Base-by-base conservation (phyloP, 2,888 invertebrate species). In the Tolmerus cingulatus region DNA sequence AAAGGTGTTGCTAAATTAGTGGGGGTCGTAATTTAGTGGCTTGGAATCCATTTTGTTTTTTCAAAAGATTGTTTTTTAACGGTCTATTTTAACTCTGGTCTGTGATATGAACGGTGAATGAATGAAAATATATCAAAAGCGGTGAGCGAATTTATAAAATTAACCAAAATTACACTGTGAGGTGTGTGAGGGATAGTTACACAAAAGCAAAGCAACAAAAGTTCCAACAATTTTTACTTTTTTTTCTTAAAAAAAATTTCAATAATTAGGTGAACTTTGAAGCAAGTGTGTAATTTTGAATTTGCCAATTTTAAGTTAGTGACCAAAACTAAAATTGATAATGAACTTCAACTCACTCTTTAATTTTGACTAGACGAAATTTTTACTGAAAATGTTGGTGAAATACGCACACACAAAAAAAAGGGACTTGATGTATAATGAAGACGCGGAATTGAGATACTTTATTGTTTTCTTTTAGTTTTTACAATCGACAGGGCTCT, bases 1-100 rank as follows among this genome's bases (percentile, higher is more conserved):
- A 88, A 57, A 76, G 88, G 88, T 87, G 88, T 85, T 46, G 87
- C 88, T 88, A 74, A 76, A 88, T 84, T 55, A 74, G 85, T 85
- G 74, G 79, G 66, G 74, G 74, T 85, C 74, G 74, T 74, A 85
- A 85, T 85, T 85, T 85, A 74, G 46, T 85, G 46, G 74, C 43
- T 46, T 85, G 43, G 40, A 19, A 12, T 85, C 46, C 37, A 27
- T 85, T 46, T 85, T 74, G 37, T 43, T 74, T 85, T 40, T 85
- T 19, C 46, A 40, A 79, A 46, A 23, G 27, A 79, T 79, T 46
- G 46, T 79, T 79, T 85, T 43, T 46, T 46, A 46, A 14, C 43
- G 43, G 16, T 46, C 43, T 66, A 34, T 51, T 55, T 34, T 12
- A 40, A 12, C 55, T 51, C 66, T 40, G 40, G 27, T 66, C 23